Evolutionary conservation across 2,888 invertebrate genomes (phyloP), one percentile per base, ranked within the genome.

Genomic region (Heliothis peltigera): DNA sequence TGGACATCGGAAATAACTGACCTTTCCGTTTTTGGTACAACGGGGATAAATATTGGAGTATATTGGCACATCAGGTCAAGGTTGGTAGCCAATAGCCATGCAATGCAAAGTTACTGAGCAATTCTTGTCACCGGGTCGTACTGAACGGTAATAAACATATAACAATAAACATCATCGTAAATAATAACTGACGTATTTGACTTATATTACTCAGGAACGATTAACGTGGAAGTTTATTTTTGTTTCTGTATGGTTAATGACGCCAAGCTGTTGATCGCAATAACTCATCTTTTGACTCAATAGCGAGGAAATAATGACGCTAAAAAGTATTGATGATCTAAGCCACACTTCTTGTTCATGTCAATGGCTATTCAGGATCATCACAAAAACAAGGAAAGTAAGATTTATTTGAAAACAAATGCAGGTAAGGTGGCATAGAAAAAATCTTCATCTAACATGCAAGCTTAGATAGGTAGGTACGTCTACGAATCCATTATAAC

Each of bases 241-340:
- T 64, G 61, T 73, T 69, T 57, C 63, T 44, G 60, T 54, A 60
- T 64, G 59, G 74, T 60, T 74, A 57, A 73, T 74, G 74, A 73
- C 59, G 57, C 18, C 57, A 72, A 60, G 35, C 18, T 42, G 56
- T 49, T 68, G 47, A 72, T 64, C 62, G 62, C 72, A 76, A 76
- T 76, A 75, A 72, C 55, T 76, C 64, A 75, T 65, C 53, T 55
- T 64, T 72, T 72, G 57, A 63, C 60, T 76, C 60, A 74, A 74
- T 53, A 28, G 48, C 32, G 54, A 56, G 56, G 66, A 57, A 56
- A 71, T 53, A 53, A 60, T 66, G 48, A 56, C 28, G 56, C n/a
- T 70, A 57, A 57, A 63, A 63, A 49, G 32, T 42, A 39, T 21
- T 64, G 57, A 70, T 70, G 69, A 70, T 57, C 57, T 39, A 43